These are phyloP conservation scores for Corvus hawaiiensis DNA, from an alignment of 2,113 vertebrate genomes.

Conservation along the genomic window DNA sequence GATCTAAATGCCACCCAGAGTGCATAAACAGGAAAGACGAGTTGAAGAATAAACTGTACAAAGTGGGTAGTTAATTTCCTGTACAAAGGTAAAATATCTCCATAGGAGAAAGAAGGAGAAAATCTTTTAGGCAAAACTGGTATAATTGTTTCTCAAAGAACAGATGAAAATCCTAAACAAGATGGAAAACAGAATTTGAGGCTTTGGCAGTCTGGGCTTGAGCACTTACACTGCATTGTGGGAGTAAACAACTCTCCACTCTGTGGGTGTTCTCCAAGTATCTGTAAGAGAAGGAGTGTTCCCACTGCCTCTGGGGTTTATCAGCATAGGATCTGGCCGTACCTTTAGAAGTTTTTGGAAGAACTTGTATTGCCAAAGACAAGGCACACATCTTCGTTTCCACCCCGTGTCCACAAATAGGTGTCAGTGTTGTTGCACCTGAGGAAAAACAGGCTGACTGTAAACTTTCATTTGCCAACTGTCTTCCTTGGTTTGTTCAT, in stretches of 20 bases:
- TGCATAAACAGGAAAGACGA: background rate
- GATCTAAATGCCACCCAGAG: background rate
- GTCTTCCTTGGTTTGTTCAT: background rate
- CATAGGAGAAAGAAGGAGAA: background rate
- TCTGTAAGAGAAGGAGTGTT: background rate
- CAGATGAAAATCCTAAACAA: background rate
- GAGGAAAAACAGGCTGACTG: background rate
- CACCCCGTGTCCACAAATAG: background rate
- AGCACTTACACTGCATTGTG: background rate
- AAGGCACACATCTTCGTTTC: background rate
- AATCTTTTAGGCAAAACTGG: background rate
- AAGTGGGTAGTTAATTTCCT: accelerated
- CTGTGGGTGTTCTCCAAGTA: background rate
- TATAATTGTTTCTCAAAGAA: background rate
- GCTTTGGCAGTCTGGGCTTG: background rate
- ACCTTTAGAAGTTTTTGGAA: background rate
- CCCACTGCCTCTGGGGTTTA: background rate
- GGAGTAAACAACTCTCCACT: background rate
- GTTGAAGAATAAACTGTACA: background rate
- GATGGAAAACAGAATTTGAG: background rate
- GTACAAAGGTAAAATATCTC: background rate
- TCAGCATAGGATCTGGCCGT: background rate
- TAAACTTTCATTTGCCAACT: background rate
- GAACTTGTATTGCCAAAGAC: background rate
- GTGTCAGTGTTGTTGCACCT: background rate